phyloP scores from a whole-genome alignment of 2,888 invertebrate genomes.

The Rhaphigaster nebulosa region DNA sequence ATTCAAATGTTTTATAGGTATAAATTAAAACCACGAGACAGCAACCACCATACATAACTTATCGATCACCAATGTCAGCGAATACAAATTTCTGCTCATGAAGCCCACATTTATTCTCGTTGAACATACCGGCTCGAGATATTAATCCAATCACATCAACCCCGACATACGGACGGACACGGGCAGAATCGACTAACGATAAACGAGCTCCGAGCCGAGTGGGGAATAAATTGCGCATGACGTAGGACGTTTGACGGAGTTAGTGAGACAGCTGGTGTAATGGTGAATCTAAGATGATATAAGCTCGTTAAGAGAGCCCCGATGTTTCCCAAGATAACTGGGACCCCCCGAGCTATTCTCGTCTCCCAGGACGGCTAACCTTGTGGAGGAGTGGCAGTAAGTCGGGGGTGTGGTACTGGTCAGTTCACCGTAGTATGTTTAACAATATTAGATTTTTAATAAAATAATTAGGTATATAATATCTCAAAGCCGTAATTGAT shows the following conservation, averaged over 20 bases:
- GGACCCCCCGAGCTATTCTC: constrained; percentile 26
- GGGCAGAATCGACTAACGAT: not conserved
- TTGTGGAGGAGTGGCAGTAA: not conserved
- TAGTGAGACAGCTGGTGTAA: constrained; percentile 43
- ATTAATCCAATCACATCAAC: constrained; percentile 2
- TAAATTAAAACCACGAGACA: no score
- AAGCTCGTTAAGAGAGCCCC: constrained; percentile 34
- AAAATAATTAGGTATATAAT: no score
- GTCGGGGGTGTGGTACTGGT: not conserved
- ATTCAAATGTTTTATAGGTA: no score
- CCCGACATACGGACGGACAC: not conserved
- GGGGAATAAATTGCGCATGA: constrained; percentile 39
- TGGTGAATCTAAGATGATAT: constrained; percentile 33
- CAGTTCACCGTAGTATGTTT: not conserved
- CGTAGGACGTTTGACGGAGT: constrained; percentile 30
- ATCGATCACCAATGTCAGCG: not conserved
- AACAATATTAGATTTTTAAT: no score
- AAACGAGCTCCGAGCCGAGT: not conserved
- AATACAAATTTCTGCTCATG: constrained; percentile 5
- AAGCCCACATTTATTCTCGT: not conserved
- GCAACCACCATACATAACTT: not conserved
- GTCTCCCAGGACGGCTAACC: not conserved
- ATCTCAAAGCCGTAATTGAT: no score
- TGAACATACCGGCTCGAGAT: not conserved
- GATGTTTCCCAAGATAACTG: constrained; percentile 35